These are phyloP conservation scores for Neostethus bicornis DNA, from an alignment of 2,797 vertebrate species.

Conservation along the genomic window DNA sequence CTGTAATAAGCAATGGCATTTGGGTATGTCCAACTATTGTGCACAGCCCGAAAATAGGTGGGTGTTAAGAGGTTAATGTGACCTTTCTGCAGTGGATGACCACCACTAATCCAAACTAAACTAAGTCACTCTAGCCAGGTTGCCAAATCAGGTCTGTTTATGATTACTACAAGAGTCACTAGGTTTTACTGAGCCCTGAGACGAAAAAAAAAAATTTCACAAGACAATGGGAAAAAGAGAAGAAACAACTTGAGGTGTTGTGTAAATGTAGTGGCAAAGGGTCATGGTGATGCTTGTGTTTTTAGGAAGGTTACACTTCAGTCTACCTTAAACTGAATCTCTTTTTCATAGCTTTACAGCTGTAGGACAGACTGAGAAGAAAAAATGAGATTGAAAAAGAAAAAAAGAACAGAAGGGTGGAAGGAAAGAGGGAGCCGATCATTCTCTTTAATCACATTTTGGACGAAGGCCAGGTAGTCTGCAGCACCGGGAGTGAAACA, in stretches of 20 bases:
- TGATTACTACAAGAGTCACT: conserved; percentile 91
- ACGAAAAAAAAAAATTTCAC: conserved; percentile 46
- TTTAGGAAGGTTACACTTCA: conserved; percentile 66
- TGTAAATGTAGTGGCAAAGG: conserved; percentile 28
- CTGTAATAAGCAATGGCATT: too few relatives aligned
- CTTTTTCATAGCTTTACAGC: conserved; percentile 49
- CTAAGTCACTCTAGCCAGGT: conserved; percentile 47
- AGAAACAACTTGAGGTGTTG: conserved; percentile 22
- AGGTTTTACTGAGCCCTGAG: conserved; percentile 74
- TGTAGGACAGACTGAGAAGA: conserved; percentile 81
- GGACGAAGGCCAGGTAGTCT: conserved; percentile 96
- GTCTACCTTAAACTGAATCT: conserved; percentile 40
- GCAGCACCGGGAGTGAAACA: conserved; percentile 79
- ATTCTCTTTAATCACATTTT: conserved; percentile 99
- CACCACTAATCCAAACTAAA: conserved; percentile 43
- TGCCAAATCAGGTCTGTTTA: conserved; percentile 82
- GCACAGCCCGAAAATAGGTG: too few relatives aligned
- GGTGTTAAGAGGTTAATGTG: too few relatives aligned
- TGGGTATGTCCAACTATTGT: too few relatives aligned
- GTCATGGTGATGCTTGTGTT: conserved; percentile 45
- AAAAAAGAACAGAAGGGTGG: conserved; percentile 59
- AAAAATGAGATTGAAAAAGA: conserved; percentile 58
- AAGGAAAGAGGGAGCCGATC: conserved; percentile 87
- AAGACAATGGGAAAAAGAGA: conserved; percentile 38
- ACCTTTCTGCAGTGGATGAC: conserved; percentile 80